Base-by-base conservation (phyloP, 2,888 invertebrate species). In the Cordylochernes scorpioides region DNA sequence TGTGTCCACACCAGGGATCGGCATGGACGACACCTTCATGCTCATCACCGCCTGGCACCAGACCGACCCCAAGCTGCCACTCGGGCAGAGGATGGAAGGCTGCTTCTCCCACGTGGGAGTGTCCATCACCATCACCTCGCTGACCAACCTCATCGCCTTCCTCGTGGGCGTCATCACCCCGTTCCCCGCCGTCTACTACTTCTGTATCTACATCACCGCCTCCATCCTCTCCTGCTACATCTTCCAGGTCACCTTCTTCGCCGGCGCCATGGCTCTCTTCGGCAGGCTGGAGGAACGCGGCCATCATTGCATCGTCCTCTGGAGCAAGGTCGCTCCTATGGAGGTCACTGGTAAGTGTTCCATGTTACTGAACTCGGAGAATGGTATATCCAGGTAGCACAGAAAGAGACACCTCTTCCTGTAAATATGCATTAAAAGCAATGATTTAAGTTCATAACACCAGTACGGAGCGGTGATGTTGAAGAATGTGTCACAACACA, bases 41-140 rank as follows among this genome's bases (percentile, higher is more conserved):
- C 80, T 86, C 78, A 55, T 82, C 45, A 82, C 84, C 3, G 82
- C 82, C 1, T 86, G 86, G 86, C 63, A 84, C 36, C 62, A 84
- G 29, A 80, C 84, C 0, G 71, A 74, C n/a, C 46, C 47, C 7
- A 40, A 39, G 2, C 36, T 39, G 17, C 65, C 71, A 5, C 77
- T 86, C 1, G 73, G 78, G 1, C 69, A 74, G 46, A 61, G 86
- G 27, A 73, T 86, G 71, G 80, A 71, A 0, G 64, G 67, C 36
- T 78, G 75, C 58, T 61, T 84, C 48, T 71, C 77, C 29, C 84
- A 86, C 52, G 84, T 84, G 2, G 86, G 84, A 0, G 84, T 86
- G 10, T 82, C 84, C 8, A 84, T 86, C 38, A 84, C 84, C 15
- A 84, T 86, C 40, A 86, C 86, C 0, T 80, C 80, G 0, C 63